Conservation (phyloP, 2,113 vertebrate species). For the Leucopsar rothschildi region DNA sequence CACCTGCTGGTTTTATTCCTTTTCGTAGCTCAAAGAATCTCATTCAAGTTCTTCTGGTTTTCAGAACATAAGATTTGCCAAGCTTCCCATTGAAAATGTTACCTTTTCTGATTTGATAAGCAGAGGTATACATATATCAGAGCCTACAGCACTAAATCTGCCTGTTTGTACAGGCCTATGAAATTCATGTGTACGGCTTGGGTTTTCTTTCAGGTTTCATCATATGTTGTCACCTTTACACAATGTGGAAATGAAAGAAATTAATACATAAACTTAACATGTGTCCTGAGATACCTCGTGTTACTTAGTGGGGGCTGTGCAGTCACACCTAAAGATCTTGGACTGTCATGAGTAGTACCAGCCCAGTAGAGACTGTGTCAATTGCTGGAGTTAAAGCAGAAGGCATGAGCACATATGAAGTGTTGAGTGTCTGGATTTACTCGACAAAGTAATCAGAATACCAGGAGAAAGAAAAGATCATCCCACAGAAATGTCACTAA, state of each 20-base stretch:
- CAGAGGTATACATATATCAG: no score
- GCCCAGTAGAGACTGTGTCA: not conserved
- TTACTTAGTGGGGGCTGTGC: not conserved
- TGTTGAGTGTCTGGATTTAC: not conserved
- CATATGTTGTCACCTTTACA: not conserved
- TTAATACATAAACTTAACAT: rapidly evolving
- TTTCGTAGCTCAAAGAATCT: not conserved
- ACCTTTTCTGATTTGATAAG: not conserved
- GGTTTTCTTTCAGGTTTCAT: not conserved
- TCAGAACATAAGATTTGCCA: not conserved
- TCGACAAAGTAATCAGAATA: not conserved
- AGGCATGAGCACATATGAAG: not conserved
- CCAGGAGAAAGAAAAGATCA: not conserved
- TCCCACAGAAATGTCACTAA: not conserved
- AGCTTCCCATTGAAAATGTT: not conserved
- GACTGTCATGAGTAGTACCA: no score
- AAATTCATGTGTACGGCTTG: not conserved
- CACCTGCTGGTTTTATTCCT: not conserved
- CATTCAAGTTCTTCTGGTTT: not conserved
- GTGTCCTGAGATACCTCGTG: rapidly evolving
- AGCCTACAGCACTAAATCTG: not conserved
- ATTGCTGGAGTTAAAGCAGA: not conserved
- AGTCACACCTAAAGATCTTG: not conserved
- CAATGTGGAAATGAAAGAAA: not conserved
- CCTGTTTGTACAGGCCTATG: not conserved